Percentiles rank a stretch among this genome's conserved stretches.
These are phyloP conservation scores for Diplosoma virens DNA, from an alignment of 23 tunicate species.

Conservation along the genomic window DNA sequence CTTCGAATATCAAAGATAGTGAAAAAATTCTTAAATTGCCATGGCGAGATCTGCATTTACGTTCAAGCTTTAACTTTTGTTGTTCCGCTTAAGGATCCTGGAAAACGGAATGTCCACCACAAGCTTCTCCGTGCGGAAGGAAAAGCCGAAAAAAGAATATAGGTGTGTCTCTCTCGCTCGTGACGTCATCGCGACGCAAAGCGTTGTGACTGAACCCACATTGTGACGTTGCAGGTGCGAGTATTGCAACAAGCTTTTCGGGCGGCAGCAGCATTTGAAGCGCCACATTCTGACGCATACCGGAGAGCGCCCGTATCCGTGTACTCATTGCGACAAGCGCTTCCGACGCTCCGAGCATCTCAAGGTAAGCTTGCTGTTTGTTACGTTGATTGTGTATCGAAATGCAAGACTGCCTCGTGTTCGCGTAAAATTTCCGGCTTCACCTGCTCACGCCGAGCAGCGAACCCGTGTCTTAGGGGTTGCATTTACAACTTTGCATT, in stretches of 20 bases:
- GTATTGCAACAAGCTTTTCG: conserved; percentile 52
- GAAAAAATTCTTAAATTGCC: no score
- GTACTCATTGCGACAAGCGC: conserved; percentile 77
- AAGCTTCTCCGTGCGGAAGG: conserved; percentile 44
- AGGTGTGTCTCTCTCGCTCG: no score
- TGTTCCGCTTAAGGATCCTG: background rate
- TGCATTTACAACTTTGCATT: no score
- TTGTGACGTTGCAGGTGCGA: conserved; percentile 33
- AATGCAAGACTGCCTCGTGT: no score
- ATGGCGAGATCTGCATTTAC: no score
- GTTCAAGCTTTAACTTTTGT: no score
- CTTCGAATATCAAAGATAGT: no score
- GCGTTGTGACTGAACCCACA: background rate
- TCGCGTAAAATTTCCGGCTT: no score
- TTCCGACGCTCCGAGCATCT: conserved; percentile 86
- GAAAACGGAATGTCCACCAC: background rate
- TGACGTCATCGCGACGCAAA: background rate
- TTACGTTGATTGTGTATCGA: no score
- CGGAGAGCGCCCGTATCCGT: conserved; percentile 63
- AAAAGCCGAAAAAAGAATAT: conserved; percentile 92
- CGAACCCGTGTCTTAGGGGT: no score
- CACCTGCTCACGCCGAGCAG: no score
- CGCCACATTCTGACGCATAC: conserved; percentile 54
- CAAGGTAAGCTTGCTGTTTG: conserved; percentile 33
- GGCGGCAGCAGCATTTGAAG: conserved; percentile 55